Evolutionary conservation across 2,797 vertebrate genomes (phyloP).

Genomic region (Cynodonichthys magdalenae): DNA sequence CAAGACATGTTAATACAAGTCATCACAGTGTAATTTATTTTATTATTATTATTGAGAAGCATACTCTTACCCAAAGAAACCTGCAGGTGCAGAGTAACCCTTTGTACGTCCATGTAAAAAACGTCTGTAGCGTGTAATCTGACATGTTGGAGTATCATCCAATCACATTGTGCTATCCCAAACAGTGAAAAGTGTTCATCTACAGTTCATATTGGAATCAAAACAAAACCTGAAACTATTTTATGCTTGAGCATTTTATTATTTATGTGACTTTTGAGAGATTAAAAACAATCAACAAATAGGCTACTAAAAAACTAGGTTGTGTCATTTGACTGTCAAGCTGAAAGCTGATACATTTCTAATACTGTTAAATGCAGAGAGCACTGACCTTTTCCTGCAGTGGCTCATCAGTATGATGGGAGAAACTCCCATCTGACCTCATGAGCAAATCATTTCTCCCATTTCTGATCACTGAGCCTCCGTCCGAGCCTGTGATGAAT

Average conservation of each 20-base stretch:
- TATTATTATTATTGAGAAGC: background rate
- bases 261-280: background rate
- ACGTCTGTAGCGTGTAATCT: conserved; percentile 58
- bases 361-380: conserved; percentile 3
- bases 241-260: background rate
- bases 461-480: conserved; percentile 33
- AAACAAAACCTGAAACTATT: background rate
- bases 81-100: conserved; percentile 78
- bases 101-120: conserved; percentile 72
- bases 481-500: conserved; percentile 34
- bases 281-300: background rate
- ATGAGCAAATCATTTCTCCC: conserved; percentile 17
- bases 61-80: conserved; percentile 79
- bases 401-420: conserved; percentile 14
- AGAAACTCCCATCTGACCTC: conserved; percentile 27
- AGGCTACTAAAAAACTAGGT: conserved; percentile 7
- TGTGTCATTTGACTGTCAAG: background rate
- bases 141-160: conserved; percentile 58
- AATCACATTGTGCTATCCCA: conserved; percentile 42
- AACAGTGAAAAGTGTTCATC: background rate
- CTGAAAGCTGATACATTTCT: background rate
- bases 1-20: background rate
- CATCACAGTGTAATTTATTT: background rate
- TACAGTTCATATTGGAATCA: background rate
- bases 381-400: conserved; percentile 49